Evolutionary conservation across 2,888 invertebrate species (phyloP).

Genomic region (Agelastica alni): DNA sequence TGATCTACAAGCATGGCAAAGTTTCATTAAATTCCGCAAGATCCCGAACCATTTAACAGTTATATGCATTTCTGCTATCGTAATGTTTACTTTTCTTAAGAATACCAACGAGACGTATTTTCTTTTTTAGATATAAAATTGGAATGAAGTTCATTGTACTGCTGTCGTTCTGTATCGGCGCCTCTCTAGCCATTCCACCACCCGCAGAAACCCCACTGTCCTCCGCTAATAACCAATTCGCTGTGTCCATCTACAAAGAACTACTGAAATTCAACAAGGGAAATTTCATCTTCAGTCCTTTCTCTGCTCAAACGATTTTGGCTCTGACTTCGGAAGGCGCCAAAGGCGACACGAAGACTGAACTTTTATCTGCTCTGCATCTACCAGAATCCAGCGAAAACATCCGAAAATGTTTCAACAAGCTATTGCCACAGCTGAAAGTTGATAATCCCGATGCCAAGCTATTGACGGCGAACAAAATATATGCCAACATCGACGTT

Average conservation of each 20-base stretch:
- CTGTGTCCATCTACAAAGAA: slow-evolving; percentile 58
- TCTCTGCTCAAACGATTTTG: slow-evolving; percentile 47
- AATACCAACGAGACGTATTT: not conserved
- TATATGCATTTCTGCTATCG: too few relatives aligned
- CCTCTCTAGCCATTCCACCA: not conserved
- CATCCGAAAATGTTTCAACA: slow-evolving; percentile 27
- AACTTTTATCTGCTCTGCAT: slow-evolving; percentile 37
- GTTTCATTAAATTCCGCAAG: too few relatives aligned
- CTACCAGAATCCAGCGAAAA: slow-evolving; percentile 33
- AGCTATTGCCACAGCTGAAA: slow-evolving; percentile 35
- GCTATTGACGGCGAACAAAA: slow-evolving; percentile 55
- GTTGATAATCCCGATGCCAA: slow-evolving; percentile 31
- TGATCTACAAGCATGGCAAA: too few relatives aligned
- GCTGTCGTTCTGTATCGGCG: not conserved
- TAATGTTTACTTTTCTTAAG: too few relatives aligned
- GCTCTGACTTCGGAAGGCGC: slow-evolving; percentile 47
- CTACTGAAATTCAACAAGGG: slow-evolving; percentile 22
- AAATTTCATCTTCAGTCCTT: slow-evolving; percentile 48
- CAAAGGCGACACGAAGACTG: slow-evolving; percentile 42
- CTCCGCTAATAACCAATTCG: slow-evolving; percentile 39
- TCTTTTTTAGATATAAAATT: not conserved
- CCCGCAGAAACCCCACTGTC: not conserved
- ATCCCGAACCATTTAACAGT: too few relatives aligned
- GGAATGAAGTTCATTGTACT: not conserved
- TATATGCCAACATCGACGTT: slow-evolving; percentile 65